Evolutionary conservation across 2,797 vertebrate species (phyloP).

Genomic region (Sebastes oblongus): DNA sequence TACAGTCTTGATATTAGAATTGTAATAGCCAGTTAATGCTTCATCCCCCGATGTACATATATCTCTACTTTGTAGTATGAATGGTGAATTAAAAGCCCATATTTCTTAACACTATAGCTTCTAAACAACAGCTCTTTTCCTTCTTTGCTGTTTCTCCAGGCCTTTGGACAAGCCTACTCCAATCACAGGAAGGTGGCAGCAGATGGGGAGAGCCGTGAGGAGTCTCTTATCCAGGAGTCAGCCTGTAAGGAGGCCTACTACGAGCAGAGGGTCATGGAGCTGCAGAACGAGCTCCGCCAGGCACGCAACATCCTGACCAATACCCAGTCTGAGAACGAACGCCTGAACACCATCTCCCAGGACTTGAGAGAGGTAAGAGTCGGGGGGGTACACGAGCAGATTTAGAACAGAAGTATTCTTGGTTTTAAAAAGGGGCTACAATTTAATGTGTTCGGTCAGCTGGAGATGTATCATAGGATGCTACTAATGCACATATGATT

Average conservation of each 20-base stretch:
- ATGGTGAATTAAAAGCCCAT: not conserved
- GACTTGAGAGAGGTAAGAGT: slow-evolving; percentile 90
- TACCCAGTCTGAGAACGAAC: slow-evolving; percentile 93
- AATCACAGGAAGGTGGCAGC: slow-evolving; percentile 97
- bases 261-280: slow-evolving; percentile 91
- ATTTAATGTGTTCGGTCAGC: not conserved
- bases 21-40: not conserved
- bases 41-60: not conserved
- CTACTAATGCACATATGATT: not conserved
- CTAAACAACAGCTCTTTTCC: not conserved
- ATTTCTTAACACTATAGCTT: not conserved
- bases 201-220: slow-evolving; percentile 94
- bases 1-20: not conserved
- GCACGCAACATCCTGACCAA: slow-evolving; percentile 90
- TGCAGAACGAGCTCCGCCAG: slow-evolving; percentile 92
- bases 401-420: not conserved
- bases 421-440: not conserved
- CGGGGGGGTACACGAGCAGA: not conserved
- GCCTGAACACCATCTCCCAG: slow-evolving; percentile 88
- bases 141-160: slow-evolving; percentile 73
- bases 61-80: not conserved
- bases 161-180: slow-evolving; percentile 93
- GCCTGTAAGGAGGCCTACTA: slow-evolving; percentile 96
- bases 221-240: slow-evolving; percentile 94
- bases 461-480: not conserved